Evolutionary conservation across 2,797 vertebrate species (phyloP), one percentile per base, ranked within the genome.

Genomic region (Smutsia gigantea): DNA sequence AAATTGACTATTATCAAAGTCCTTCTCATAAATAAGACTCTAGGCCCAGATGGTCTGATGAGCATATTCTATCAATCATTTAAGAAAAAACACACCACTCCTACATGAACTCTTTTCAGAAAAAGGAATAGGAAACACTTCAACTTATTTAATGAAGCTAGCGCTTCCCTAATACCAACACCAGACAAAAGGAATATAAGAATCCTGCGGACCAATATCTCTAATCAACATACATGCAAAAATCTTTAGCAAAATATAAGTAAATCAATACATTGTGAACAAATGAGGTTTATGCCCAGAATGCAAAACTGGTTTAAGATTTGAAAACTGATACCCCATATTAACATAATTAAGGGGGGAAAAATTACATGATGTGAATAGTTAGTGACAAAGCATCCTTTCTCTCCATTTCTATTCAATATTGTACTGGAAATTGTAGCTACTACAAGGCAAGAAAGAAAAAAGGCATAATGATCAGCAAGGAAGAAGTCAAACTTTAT

Each of bases 101-200:
- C 94, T 72, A 93, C 0, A 77, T 23, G 93, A 96, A 94, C 39
- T 93, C 55, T n/a, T 95, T 90, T 66, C 72, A 93, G 82, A 90
- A 94, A 96, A 55, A 29, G 59, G 18, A 71, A 13, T 68, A 78
- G 84, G 53, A 51, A 92, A 83, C 46, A 64, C 61, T 51, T 87
- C 9, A 86, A 68, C 13, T 61, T 81, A 34, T 88, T 93, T 88
- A 51, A 57, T 46, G 31, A 82, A 53, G 57, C 31, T 57, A 87
- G 42, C 15, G 39, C 74, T 82, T 85, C 25, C 49, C 25, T 90
- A 49, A 69, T 39, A 51, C 46, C 79, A 89, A 87, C 29, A 71
- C n/a, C 66, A 66, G 42, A 55, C 23, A 66, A 74, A 95, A 69
- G 46, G 7, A 39, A 64, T 53, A 46, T 5, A 78, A 85, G 57